Conservation (phyloP, 1,140 invertebrate species). For the Oryctes rhinoceros region DNA sequence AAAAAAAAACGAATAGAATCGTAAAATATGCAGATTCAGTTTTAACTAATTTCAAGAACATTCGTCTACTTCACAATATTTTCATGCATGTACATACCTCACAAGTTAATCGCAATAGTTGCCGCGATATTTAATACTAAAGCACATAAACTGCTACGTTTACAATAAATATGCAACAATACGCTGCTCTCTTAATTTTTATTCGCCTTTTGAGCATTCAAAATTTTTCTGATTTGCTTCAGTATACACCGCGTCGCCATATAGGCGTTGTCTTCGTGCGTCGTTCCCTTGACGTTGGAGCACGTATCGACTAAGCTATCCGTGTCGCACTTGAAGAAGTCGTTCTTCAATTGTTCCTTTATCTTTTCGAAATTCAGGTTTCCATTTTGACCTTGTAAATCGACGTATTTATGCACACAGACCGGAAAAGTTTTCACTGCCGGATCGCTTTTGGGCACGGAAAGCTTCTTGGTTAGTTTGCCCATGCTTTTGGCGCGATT, state of each 20-base stretch:
- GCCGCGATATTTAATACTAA: conserved; percentile 13
- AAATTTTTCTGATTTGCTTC: conserved; percentile 20
- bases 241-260: conserved; percentile 28
- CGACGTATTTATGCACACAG: conserved; percentile 32
- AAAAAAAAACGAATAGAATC: too few species aligned
- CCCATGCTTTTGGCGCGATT: conserved; percentile 3
- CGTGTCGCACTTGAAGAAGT: conserved; percentile 25
- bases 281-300: neutral
- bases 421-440: conserved; percentile 33
- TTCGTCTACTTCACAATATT: too few species aligned
- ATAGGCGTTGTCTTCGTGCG: conserved; percentile 23
- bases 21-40: too few species aligned
- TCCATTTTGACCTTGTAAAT: conserved; percentile 28
- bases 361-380: conserved; percentile 35
- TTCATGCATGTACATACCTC: too few species aligned
- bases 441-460: conserved; percentile 22
- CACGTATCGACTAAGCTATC: conserved; percentile 19
- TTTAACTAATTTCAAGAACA: too few species aligned
- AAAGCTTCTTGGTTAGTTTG: conserved; percentile 19
- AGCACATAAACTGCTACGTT: conserved; percentile 12
- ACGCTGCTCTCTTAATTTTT: neutral
- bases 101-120: neutral
- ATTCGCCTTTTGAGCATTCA: neutral
- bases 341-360: conserved; percentile 34
- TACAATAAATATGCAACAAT: neutral